Evolutionary conservation across 2,888 invertebrate genomes (phyloP).

Genomic region (Sialis fuliginosa): DNA sequence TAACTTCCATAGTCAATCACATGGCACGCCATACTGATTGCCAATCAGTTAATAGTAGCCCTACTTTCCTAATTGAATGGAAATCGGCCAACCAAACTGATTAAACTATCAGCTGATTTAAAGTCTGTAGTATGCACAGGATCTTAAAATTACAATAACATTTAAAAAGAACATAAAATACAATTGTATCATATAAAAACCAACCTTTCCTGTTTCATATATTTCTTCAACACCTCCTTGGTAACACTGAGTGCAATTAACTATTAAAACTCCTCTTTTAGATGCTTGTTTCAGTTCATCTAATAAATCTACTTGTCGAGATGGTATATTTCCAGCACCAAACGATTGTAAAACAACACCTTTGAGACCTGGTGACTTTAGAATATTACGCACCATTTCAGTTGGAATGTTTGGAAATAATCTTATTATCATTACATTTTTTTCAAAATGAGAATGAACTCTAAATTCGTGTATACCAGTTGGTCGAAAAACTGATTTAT

Average conservation of each 20-base stretch:
- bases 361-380: conserved; percentile 44
- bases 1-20: too few relatives aligned
- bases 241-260: conserved; percentile 84
- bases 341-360: conserved; percentile 85
- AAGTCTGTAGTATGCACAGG: too few relatives aligned
- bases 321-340: conserved; percentile 86
- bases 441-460: conserved; percentile 56
- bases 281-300: conserved; percentile 51
- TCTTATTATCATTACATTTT: conserved; percentile 70
- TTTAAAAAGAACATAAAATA: too few relatives aligned
- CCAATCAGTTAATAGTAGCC: too few relatives aligned
- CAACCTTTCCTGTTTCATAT: conserved; percentile 73
- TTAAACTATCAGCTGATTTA: too few relatives aligned
- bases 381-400: conserved; percentile 46
- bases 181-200: conserved; percentile 9
- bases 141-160: too few relatives aligned
- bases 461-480: conserved; percentile 43
- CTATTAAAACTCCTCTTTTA: conserved; percentile 60
- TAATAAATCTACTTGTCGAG: conserved; percentile 63
- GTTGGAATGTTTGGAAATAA: conserved; percentile 84
- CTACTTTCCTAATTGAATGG: too few relatives aligned
- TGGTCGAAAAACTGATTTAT: conserved; percentile 29
- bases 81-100: too few relatives aligned
- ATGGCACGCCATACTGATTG: too few relatives aligned
- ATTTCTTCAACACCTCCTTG: conserved; percentile 59